A percentile compares a stretch with the other conserved stretches of the same genome.
phyloP scores from a whole-genome alignment of 2,797 vertebrate genomes.

The Sebastes oblongus region DNA sequence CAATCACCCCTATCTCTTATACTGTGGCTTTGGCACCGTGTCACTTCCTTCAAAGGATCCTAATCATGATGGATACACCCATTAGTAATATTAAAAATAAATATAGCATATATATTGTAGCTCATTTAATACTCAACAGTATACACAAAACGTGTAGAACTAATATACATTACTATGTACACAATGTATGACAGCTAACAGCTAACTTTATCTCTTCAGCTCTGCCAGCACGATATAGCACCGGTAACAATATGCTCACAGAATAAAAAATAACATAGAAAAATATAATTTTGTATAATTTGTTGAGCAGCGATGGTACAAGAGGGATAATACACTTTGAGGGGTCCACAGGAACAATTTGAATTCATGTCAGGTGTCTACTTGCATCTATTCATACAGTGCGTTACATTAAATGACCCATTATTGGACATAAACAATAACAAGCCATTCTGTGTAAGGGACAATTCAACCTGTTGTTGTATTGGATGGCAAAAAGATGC shows the following conservation, averaged over 20 bases:
- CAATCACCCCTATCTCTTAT: not conserved
- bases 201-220: not conserved
- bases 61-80: not conserved
- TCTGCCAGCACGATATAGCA: not conserved
- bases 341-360: slow-evolving; percentile 36
- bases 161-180: not conserved
- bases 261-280: not conserved
- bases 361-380: not conserved
- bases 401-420: not conserved
- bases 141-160: not conserved
- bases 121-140: not conserved
- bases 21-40: not conserved
- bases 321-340: slow-evolving; percentile 52
- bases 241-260: not conserved
- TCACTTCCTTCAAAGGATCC: not conserved
- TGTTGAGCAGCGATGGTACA: slow-evolving; percentile 48
- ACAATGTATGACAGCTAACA: not conserved
- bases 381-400: not conserved
- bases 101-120: not conserved
- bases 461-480: not conserved
- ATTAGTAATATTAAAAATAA: not conserved
- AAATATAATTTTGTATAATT: not conserved
- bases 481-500: not conserved
- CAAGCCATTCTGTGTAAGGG: not conserved
- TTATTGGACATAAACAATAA: not conserved